Conservation (phyloP, 2,888 invertebrate genomes). For the Choreutis nemorana region DNA sequence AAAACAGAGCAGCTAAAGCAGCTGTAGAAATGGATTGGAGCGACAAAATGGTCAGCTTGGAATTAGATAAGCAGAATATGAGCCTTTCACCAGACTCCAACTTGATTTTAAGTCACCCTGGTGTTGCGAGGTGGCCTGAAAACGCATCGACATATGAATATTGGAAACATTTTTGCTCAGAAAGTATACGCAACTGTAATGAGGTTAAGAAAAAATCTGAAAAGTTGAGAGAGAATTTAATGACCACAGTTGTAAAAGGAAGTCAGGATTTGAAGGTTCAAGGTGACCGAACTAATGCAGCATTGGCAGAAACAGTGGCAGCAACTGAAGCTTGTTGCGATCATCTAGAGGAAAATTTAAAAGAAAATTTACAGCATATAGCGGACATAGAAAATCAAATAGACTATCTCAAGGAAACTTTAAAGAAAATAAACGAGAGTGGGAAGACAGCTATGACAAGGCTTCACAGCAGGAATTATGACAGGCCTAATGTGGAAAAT, state of each 20-base stretch:
- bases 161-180: conserved; percentile 84
- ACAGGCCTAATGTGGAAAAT: conserved; percentile 81
- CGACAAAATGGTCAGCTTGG: conserved; percentile 80
- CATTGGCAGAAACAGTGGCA: conserved; percentile 74
- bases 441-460: conserved; percentile 88
- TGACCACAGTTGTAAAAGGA: conserved; percentile 77
- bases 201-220: conserved; percentile 77
- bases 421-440: conserved; percentile 75
- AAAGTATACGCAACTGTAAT: conserved; percentile 79
- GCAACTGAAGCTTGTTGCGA: conserved; percentile 77
- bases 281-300: conserved; percentile 80
- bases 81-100: conserved; percentile 72
- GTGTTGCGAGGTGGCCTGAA: conserved; percentile 80
- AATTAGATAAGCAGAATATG: conserved; percentile 73
- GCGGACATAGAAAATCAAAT: conserved; percentile 81
- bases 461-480: conserved; percentile 72
- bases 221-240: conserved; percentile 71
- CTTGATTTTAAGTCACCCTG: conserved; percentile 77
- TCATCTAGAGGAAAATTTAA: conserved; percentile 73
- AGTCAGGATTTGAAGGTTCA: conserved; percentile 84
- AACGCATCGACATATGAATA: conserved; percentile 73
- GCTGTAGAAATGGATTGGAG: conserved; percentile 89
- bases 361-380: conserved; percentile 76
- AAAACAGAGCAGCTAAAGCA: conserved; percentile 79
- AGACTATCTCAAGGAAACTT: conserved; percentile 70